Evolutionary conservation across 2,888 invertebrate species (phyloP), one percentile per base, ranked within the genome.

Genomic region (Tipula lateralis): DNA sequence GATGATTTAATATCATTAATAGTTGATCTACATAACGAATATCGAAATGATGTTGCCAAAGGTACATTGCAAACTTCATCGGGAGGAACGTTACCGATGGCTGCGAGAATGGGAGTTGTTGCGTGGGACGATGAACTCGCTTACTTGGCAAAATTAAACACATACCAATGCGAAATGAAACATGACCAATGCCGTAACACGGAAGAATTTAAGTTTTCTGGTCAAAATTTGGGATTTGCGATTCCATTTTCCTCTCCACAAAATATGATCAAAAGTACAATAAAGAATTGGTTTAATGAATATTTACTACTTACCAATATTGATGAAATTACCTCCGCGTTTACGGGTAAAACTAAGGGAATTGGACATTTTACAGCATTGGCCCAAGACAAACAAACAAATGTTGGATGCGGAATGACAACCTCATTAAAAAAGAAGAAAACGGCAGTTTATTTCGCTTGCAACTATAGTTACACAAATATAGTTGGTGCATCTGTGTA

Each of bases 201-300:
- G 3, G 9, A 83, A 30, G 30, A 83, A 30, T 83, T 83, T 83
- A 29, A 29, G 16, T 34, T 1, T 30, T 83, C 83, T 30, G 83
- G 83, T 0, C 83, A 83, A 83, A 83, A 83, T 83, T n/a, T 83
- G n/a, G 83, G 30, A 29, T 81, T 81, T 9, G n/a, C 16, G 66
- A 12, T 16, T 9, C 19, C 80, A 13, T 12, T 19, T 0, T 9
- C 16, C 9, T 24, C 16, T 13, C 5, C n/a, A 2, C 1, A 44
- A 44, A 13, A 13, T 12, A 44, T 44, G n/a, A 4, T 16, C n/a
- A n/a, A n/a, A 16, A n/a, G 7, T 16, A 16, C 7, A 16, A 39
- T 13, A 1, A 0, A 3, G 39, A 13, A 3, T 3, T 44, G 44
- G 44, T 44, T 16, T 44, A 5, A 16, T 2, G 44, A 44, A 44